A percentile compares a stretch with the other conserved stretches of the same genome.
These are phyloP conservation scores for Tetropium fuscum DNA, from an alignment of 2,888 invertebrate genomes.

Conservation along the genomic window DNA sequence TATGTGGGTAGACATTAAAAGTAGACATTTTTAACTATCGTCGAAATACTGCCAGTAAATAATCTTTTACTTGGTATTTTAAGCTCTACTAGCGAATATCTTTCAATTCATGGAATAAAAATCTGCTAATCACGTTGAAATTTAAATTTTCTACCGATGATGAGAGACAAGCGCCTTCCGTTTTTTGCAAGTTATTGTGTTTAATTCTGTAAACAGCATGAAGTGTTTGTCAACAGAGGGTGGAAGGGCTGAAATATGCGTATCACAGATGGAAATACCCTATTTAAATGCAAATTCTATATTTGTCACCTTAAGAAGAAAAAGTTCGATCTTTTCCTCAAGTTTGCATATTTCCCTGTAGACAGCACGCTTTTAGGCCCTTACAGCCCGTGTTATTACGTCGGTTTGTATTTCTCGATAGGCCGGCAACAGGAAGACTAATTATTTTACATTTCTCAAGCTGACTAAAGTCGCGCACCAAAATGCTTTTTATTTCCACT, in stretches of 20 bases:
- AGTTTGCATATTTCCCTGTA: constrained; percentile 64
- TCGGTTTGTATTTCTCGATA: constrained; percentile 50
- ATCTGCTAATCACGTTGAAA: neutral
- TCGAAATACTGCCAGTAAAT: too few species aligned
- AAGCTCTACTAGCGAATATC: too few species aligned
- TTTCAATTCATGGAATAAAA: too few species aligned
- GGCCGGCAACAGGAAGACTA: constrained; percentile 55
- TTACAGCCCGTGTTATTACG: constrained; percentile 42
- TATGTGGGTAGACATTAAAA: too few species aligned
- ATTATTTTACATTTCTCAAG: constrained; percentile 60
- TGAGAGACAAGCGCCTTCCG: neutral
- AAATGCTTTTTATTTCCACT: constrained; percentile 48
- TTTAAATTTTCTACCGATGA: neutral
- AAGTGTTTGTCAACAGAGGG: constrained; percentile 60
- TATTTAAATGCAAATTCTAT: constrained; percentile 77
- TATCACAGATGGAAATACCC: constrained; percentile 75
- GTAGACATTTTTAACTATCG: too few species aligned
- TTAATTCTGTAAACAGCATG: constrained; percentile 59
- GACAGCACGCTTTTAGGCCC: constrained; percentile 41
- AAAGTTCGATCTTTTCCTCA: constrained; percentile 65
- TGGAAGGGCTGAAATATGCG: constrained; percentile 56
- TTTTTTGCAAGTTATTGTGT: constrained; percentile 42
- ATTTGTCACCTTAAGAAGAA: constrained; percentile 71
- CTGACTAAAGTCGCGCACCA: constrained; percentile 50
- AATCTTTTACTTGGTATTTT: too few species aligned